Evolutionary conservation across 2,888 invertebrate genomes (phyloP).

Genomic region (Caenorhabditis zanzibari): DNA sequence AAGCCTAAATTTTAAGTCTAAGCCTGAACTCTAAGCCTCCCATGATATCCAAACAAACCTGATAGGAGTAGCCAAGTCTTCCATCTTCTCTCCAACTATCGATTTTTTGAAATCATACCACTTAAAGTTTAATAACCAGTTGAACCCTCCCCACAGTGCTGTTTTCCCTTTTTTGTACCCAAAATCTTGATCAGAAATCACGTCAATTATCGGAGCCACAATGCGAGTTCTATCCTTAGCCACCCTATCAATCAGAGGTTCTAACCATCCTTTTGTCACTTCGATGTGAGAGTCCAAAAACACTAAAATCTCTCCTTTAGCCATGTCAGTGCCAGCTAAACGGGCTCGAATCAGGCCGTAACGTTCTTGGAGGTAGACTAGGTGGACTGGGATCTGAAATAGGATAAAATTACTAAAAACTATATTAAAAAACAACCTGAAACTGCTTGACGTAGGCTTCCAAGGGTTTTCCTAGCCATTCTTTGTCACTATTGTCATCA

Average conservation of each 20-base stretch:
- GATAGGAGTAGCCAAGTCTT: too few relatives aligned
- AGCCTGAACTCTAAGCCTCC: too few relatives aligned
- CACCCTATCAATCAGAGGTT: constrained; percentile 93
- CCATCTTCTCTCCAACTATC: neutral
- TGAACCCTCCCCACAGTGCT: constrained; percentile 99
- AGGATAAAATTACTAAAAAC: constrained; percentile 67
- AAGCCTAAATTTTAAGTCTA: too few relatives aligned
- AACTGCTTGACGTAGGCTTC: constrained; percentile 79
- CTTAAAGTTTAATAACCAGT: constrained; percentile 99
- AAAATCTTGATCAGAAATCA: constrained; percentile 92
- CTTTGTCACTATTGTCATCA: constrained; percentile 81
- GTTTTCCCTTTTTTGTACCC: constrained; percentile 99
- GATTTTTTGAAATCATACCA: constrained; percentile 85
- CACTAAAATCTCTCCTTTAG: constrained; percentile 93
- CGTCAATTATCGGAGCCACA: constrained; percentile 74
- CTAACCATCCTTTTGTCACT: constrained; percentile 96
- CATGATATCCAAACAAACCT: too few relatives aligned
- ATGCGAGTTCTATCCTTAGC: constrained; percentile 88
- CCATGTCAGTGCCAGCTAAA: constrained; percentile 93
- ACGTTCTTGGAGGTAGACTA: constrained; percentile 92
- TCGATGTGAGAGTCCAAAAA: constrained; percentile 95
- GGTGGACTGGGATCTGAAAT: constrained; percentile 88
- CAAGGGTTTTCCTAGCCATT: constrained; percentile 80
- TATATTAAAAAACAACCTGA: constrained; percentile 60
- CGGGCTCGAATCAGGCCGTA: constrained; percentile 97